Percentiles rank a stretch among this genome's conserved stretches.
Evolutionary conservation across 2,888 invertebrate genomes (phyloP).

Genomic region (Euspilapteryx auroguttella): DNA sequence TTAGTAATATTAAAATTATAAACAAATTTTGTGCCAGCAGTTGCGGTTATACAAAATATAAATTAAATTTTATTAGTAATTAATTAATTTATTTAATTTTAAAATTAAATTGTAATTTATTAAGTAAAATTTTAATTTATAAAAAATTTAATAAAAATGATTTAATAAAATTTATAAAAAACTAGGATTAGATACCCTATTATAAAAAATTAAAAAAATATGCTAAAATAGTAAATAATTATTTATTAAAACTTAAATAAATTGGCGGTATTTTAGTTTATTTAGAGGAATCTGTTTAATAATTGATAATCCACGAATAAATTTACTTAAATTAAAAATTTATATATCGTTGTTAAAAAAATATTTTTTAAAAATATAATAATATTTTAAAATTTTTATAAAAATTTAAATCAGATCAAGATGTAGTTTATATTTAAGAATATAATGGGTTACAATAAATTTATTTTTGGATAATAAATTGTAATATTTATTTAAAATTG

Average conservation of each 20-base stretch:
- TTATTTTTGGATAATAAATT: constrained; percentile 45
- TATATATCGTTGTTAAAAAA: constrained; percentile 49
- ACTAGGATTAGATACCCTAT: constrained; percentile 74
- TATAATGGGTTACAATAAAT: constrained; percentile 70
- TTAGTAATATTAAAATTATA: constrained; percentile 61
- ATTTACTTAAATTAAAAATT: constrained; percentile 51
- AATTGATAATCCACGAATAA: constrained; percentile 68
- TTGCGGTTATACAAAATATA: constrained; percentile 68
- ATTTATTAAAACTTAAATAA: constrained; percentile 68
- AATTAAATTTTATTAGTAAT: constrained; percentile 54
- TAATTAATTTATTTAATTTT: constrained; percentile 25
- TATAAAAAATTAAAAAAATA: constrained; percentile 57
- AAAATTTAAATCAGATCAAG: constrained; percentile 69
- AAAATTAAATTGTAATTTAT: constrained; percentile 41
- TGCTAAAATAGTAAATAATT: constrained; percentile 60
- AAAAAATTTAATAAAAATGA: constrained; percentile 28
- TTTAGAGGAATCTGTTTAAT: constrained; percentile 71
- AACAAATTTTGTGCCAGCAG: constrained; percentile 71
- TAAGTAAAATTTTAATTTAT: constrained; percentile 63
- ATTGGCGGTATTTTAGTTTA: constrained; percentile 71
- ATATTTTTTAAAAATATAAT: constrained; percentile 39
- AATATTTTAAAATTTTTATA: constrained; percentile 34
- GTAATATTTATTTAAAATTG: constrained; percentile 50
- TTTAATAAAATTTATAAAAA: constrained; percentile 46
- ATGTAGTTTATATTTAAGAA: constrained; percentile 68